Conservation (phyloP, 2,113 vertebrate genomes). For the Suricata suricatta region DNA sequence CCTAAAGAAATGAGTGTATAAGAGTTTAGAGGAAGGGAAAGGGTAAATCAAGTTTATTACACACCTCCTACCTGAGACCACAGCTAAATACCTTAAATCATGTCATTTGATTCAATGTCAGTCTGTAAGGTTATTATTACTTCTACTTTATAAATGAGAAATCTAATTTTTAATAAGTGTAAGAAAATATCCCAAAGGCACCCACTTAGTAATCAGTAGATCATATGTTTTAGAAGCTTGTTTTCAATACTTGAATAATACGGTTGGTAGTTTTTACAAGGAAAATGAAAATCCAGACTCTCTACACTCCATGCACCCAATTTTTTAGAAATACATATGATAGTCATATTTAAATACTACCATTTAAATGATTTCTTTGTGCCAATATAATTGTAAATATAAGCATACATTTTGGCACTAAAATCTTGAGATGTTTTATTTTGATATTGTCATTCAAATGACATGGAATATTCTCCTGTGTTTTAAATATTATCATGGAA, state of each 20-base stretch:
- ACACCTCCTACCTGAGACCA: not conserved
- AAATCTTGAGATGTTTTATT: not conserved
- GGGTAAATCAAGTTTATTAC: not conserved
- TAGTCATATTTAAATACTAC: not conserved
- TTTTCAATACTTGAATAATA: not conserved
- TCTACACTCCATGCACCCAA: accelerated
- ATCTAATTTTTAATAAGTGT: not conserved
- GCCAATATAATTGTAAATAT: not conserved
- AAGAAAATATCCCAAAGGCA: not conserved
- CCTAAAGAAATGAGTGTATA: not conserved
- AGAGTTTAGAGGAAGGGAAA: not conserved
- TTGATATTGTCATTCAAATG: not conserved
- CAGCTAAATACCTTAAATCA: not conserved
- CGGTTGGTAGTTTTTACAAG: not conserved
- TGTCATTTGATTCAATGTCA: not conserved
- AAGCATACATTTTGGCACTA: not conserved
- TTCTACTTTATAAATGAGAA: not conserved
- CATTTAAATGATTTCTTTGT: not conserved
- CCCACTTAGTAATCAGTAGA: not conserved
- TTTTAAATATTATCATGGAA: not conserved
- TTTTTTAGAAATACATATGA: not conserved
- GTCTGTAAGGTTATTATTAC: not conserved
- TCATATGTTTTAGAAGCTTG: not conserved
- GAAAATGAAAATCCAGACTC: not conserved
- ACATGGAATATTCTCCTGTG: not conserved